Percentiles rank a stretch among this genome's conserved stretches.
phyloP scores from a whole-genome alignment of 1,140 invertebrate species.

The Varroa destructor region DNA sequence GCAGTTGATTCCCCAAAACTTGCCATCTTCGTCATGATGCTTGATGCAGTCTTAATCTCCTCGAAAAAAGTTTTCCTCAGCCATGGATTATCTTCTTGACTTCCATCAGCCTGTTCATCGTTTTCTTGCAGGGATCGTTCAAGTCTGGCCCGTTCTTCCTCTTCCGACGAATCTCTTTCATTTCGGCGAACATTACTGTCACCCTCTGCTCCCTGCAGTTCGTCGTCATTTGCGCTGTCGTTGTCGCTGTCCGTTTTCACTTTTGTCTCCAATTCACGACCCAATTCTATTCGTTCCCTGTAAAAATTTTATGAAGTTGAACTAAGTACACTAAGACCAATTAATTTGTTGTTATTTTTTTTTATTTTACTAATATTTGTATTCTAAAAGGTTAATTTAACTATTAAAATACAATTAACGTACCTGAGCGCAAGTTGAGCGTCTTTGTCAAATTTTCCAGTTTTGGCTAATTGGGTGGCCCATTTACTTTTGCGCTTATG shows the following conservation, averaged over 20 bases:
- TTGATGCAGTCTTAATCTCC: not conserved
- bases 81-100: not conserved
- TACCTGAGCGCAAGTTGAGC: conserved; percentile 7
- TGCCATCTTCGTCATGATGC: not conserved
- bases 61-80: conserved; percentile 15
- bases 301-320: not conserved
- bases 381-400: no score
- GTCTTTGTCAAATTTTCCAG: conserved; percentile 26
- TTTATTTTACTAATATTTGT: no score
- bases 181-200: no score
- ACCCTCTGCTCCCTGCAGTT: not conserved
- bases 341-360: no score
- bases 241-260: conserved; percentile 3
- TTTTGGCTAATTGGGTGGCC: conserved; percentile 8
- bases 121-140: not conserved
- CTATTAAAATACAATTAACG: not conserved
- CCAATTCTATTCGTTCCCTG: conserved; percentile 17
- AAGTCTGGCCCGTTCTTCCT: conserved; percentile 5
- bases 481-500: conserved; percentile 11
- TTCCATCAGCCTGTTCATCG: not conserved
- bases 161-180: not conserved
- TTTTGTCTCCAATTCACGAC: conserved; percentile 1
- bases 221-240: not conserved
- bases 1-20: not conserved
- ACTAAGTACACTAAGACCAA: no score